These are phyloP conservation scores for Habroteleia sp. DNA, from an alignment of 2,888 invertebrate genomes.

Conservation along the genomic window DNA sequence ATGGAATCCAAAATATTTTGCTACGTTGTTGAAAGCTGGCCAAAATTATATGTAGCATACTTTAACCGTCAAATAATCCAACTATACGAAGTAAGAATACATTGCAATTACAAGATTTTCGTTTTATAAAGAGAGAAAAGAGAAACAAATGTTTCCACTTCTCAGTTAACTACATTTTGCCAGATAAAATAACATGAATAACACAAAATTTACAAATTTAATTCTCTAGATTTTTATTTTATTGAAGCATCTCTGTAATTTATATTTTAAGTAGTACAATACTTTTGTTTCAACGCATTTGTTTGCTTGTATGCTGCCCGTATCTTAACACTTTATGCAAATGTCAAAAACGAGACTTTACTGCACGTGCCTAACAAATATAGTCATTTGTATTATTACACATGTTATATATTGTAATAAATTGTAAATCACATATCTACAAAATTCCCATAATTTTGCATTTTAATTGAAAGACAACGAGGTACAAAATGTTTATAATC, in stretches of 20 bases:
- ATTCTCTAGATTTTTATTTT: constrained; percentile 32
- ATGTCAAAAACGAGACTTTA: too few relatives aligned
- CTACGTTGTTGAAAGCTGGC: too few relatives aligned
- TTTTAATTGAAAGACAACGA: constrained; percentile 46
- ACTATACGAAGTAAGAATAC: too few relatives aligned
- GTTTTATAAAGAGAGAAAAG: too few relatives aligned
- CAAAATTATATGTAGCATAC: too few relatives aligned
- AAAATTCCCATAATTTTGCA: constrained; percentile 28
- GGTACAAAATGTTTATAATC: constrained; percentile 43
- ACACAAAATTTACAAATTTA: constrained; percentile 18
- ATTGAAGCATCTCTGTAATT: constrained; percentile 31
- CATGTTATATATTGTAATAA: constrained; percentile 27
- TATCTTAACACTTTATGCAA: constrained; percentile 5
- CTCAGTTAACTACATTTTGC: too few relatives aligned
- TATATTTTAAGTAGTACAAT: constrained; percentile 37
- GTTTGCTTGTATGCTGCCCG: not conserved
- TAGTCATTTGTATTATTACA: not conserved
- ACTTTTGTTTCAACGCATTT: constrained; percentile 23
- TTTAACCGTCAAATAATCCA: too few relatives aligned
- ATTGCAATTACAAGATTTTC: too few relatives aligned
- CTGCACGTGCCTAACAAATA: too few relatives aligned
- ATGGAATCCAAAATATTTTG: too few relatives aligned
- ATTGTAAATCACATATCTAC: constrained; percentile 55
- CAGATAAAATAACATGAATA: not conserved
- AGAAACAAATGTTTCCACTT: too few relatives aligned